These are phyloP conservation scores for Ptychochromis oligacanthus DNA, from an alignment of 2,113 vertebrate genomes.

Conservation along the genomic window DNA sequence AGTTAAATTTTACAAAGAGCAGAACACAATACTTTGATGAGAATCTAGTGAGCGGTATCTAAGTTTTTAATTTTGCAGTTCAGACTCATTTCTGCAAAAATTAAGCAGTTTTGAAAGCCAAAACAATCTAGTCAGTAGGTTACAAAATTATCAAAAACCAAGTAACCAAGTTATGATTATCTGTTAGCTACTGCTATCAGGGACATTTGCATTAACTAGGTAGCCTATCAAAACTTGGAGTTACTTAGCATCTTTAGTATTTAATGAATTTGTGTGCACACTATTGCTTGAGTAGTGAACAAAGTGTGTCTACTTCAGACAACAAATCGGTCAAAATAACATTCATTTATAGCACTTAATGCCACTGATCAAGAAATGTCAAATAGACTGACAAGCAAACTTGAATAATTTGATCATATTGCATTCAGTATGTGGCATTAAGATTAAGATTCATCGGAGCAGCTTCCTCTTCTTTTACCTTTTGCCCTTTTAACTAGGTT, in stretches of 20 bases:
- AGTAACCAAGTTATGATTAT: not conserved
- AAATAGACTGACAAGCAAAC: no score
- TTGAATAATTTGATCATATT: not conserved
- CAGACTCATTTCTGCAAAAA: not conserved
- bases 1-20: not conserved
- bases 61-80: not conserved
- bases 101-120: not conserved
- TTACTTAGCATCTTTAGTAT: not conserved
- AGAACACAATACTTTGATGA: not conserved
- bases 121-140: not conserved
- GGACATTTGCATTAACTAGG: not conserved
- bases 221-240: not conserved
- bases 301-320: not conserved
- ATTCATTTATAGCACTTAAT: not conserved
- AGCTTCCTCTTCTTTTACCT: conserved; percentile 37
- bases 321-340: not conserved
- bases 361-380: not conserved
- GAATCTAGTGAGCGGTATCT: not conserved
- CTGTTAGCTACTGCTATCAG: not conserved
- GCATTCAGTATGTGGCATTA: not conserved
- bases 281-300: not conserved
- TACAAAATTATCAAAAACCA: not conserved
- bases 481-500: conserved; percentile 43
- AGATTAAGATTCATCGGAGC: not conserved
- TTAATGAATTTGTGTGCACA: not conserved